Evolutionary conservation across 2,113 vertebrate species (phyloP).

Genomic region (Recurvirostra avosetta): DNA sequence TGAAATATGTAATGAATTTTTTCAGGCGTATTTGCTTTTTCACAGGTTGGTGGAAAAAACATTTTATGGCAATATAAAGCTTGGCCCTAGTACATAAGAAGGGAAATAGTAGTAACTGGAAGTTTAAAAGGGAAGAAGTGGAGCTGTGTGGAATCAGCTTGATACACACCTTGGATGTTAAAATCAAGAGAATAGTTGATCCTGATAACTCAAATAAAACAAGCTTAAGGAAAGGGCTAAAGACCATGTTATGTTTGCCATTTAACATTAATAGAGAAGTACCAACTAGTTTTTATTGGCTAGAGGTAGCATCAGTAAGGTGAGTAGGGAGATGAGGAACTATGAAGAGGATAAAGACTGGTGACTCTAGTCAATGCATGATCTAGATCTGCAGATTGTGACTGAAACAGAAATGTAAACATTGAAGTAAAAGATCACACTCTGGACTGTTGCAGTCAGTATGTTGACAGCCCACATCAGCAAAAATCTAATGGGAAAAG

Average conservation of each 20-base stretch:
- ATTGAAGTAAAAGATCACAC: neutral
- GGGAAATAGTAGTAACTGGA: neutral
- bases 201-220: neutral
- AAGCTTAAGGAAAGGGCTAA: neutral
- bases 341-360: neutral
- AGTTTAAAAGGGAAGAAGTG: neutral
- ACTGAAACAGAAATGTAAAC: neutral
- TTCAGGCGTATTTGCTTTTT: neutral
- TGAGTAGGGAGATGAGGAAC: neutral
- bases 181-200: neutral
- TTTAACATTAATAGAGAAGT: neutral
- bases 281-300: neutral
- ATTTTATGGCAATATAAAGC: neutral
- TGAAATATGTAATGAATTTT: neutral
- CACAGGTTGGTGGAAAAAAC: neutral
- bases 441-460: neutral
- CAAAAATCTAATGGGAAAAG: neutral
- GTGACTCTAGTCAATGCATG: neutral
- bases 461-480: neutral
- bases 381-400: neutral
- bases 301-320: neutral
- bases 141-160: neutral
- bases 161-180: neutral
- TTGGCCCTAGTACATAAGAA: neutral
- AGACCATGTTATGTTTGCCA: neutral